These are phyloP conservation scores for Heliconius hermathena DNA, from an alignment of 1,140 invertebrate species.

Conservation along the genomic window DNA sequence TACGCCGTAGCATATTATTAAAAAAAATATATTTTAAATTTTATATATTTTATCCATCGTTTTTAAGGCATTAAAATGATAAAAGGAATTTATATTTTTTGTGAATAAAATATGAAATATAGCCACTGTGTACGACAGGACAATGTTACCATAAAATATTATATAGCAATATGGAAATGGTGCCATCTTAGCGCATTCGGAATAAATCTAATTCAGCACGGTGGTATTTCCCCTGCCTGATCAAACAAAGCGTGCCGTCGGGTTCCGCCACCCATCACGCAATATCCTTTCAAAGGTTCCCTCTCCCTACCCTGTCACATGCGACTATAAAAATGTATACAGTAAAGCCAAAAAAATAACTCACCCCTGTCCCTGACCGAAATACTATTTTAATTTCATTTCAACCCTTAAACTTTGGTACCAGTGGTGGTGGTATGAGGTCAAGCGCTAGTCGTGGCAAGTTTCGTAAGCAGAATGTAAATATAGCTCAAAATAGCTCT, in stretches of 20 bases:
- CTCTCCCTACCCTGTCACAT: background rate
- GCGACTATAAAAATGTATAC: background rate
- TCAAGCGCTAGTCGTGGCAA: slow-evolving; percentile 9
- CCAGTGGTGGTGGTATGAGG: slow-evolving; percentile 6
- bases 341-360: background rate
- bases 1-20: no score
- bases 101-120: no score
- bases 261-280: background rate
- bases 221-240: background rate
- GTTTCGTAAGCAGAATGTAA: slow-evolving; percentile 11
- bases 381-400: slow-evolving; percentile 20
- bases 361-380: slow-evolving; percentile 12
- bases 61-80: no score
- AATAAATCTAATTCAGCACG: background rate
- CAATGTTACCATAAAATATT: background rate
- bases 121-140: no score
- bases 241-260: background rate
- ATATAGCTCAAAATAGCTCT: background rate
- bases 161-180: background rate
- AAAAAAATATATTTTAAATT: no score
- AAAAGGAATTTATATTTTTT: no score
- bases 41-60: no score
- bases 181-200: background rate
- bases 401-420: slow-evolving; percentile 3
- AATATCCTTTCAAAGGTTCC: background rate